Evolutionary conservation across 1,140 invertebrate species (phyloP).

Genomic region (Drosophila ambigua): DNA sequence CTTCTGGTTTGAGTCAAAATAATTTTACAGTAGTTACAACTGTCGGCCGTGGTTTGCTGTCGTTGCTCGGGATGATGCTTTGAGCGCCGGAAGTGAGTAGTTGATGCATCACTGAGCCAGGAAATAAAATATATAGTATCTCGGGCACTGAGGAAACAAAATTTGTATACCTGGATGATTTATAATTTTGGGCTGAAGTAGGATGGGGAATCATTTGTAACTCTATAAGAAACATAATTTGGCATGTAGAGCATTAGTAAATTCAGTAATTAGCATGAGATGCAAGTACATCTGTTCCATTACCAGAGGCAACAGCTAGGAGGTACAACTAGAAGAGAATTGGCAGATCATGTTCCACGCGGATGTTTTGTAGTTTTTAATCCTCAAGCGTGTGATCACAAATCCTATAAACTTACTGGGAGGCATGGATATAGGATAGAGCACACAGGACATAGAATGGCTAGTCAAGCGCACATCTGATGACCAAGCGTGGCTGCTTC

Average conservation of each 20-base stretch:
- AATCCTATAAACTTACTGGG: constrained; percentile 53
- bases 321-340: constrained; percentile 25
- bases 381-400: constrained; percentile 49
- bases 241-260: too few relatives aligned
- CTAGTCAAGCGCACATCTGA: constrained; percentile 53
- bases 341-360: constrained; percentile 28
- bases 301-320: too few relatives aligned
- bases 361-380: constrained; percentile 54
- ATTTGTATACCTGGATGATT: too few relatives aligned
- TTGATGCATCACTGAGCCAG: constrained; percentile 40
- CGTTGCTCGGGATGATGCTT: neutral
- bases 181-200: too few relatives aligned
- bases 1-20: constrained; percentile 31
- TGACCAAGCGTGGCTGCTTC: constrained; percentile 52
- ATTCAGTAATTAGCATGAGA: too few relatives aligned
- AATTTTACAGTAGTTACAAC: constrained; percentile 55
- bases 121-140: constrained; percentile 1
- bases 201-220: too few relatives aligned
- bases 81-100: constrained; percentile 19
- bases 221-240: too few relatives aligned
- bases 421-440: constrained; percentile 12
- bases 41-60: constrained; percentile 40
- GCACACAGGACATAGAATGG: neutral
- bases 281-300: neutral
- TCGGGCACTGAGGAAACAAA: too few relatives aligned